Evolutionary conservation across 2,113 vertebrate genomes (phyloP).

Genomic region (Tamias sibiricus): DNA sequence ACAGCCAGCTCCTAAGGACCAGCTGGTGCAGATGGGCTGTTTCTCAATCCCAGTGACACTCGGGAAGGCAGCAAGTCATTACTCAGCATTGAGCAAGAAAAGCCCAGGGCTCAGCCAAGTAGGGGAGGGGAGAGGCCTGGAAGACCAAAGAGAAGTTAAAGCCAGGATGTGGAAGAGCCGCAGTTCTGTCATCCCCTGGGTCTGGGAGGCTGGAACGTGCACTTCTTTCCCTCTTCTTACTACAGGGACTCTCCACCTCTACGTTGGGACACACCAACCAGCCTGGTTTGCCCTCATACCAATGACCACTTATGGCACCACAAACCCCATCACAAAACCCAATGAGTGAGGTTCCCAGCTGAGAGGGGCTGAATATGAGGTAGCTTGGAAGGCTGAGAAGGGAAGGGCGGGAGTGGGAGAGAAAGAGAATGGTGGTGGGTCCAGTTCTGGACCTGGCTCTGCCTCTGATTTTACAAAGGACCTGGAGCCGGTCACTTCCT

Average conservation of each 20-base stretch:
- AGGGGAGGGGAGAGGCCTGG: background rate
- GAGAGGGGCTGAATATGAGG: background rate
- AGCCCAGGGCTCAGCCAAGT: background rate
- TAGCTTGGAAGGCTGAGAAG: background rate
- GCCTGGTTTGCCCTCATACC: background rate
- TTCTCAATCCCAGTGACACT: background rate
- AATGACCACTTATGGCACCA: background rate
- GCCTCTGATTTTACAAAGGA: background rate
- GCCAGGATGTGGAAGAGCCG: background rate
- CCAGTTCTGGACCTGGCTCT: background rate
- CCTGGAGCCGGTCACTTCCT: background rate
- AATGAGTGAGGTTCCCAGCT: background rate
- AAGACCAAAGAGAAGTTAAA: background rate
- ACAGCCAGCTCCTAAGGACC: background rate
- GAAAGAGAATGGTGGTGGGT: background rate
- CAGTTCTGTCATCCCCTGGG: background rate
- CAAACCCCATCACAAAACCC: conserved; percentile 14
- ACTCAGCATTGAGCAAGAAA: background rate
- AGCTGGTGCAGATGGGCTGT: background rate
- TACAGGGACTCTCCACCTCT: background rate
- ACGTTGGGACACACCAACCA: background rate
- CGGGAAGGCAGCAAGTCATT: background rate
- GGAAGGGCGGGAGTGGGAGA: background rate
- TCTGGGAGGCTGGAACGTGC: background rate
- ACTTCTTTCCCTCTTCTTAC: background rate